Percentiles rank a stretch among this genome's conserved stretches.
Evolutionary conservation across 1,140 invertebrate species (phyloP).

Genomic region (Microvelia longipes): DNA sequence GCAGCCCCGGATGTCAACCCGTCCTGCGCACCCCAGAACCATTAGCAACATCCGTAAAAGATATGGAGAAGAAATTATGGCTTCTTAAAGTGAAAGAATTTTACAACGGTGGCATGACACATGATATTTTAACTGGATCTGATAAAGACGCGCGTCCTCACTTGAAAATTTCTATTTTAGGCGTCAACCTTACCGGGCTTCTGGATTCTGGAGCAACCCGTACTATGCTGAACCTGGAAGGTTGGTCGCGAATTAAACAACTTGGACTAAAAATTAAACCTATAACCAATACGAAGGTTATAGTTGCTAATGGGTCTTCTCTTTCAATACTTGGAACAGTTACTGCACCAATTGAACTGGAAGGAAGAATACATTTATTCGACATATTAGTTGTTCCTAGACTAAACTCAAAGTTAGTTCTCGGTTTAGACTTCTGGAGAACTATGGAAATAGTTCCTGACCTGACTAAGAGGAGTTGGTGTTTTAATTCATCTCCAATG

Average conservation of each 20-base stretch:
- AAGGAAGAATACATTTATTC: not conserved
- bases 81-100: too few species aligned
- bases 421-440: not conserved
- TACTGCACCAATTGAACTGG: not conserved
- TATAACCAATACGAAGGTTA: not conserved
- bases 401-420: not conserved
- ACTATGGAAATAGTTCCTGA: not conserved
- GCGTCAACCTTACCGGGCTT: not conserved
- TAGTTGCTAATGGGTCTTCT: not conserved
- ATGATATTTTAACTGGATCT: too few species aligned
- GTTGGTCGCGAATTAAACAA: not conserved
- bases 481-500: not conserved
- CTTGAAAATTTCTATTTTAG: too few species aligned
- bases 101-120: too few species aligned
- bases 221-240: not conserved
- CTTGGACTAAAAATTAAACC: not conserved
- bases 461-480: not conserved
- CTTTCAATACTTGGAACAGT: not conserved
- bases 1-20: too few species aligned
- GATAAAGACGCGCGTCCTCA: too few species aligned
- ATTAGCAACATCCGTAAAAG: too few species aligned
- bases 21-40: too few species aligned
- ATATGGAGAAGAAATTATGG: too few species aligned
- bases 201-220: not conserved
- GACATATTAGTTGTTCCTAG: not conserved